A percentile compares a stretch with the other conserved stretches of the same genome.
These are phyloP conservation scores for Ptychodera flava DNA, from an alignment of 35 echinoderm and acorn worm genomes.

Conservation along the genomic window DNA sequence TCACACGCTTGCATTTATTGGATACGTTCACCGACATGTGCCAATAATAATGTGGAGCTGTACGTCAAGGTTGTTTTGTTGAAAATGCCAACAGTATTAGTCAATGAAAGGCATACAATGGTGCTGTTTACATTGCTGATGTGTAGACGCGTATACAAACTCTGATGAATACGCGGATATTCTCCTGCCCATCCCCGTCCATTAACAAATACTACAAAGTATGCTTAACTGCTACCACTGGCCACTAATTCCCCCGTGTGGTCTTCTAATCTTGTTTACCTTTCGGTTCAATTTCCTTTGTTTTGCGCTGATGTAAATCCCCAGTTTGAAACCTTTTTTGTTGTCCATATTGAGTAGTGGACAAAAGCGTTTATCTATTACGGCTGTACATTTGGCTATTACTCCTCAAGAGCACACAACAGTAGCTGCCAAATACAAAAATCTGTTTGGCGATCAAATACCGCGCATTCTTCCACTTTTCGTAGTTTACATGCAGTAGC, in stretches of 20 bases:
- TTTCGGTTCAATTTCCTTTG: not conserved
- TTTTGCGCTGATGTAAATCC: not conserved
- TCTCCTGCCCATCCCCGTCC: not conserved
- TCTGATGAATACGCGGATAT: not conserved
- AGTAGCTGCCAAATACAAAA: not conserved
- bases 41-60: too few relatives aligned
- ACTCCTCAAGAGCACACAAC: not conserved
- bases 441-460: not conserved
- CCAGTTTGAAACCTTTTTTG: not conserved
- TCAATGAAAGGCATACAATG: not conserved
- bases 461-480: too few relatives aligned
- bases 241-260: not conserved
- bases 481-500: too few relatives aligned
- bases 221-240: not conserved
- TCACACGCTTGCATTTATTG: too few relatives aligned
- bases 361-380: not conserved
- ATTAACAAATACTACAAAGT: not conserved
- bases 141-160: not conserved
- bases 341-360: not conserved
- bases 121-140: not conserved
- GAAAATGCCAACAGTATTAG: not conserved
- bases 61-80: not conserved
- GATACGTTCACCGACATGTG: too few relatives aligned
- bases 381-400: not conserved
- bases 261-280: not conserved